phyloP scores from a whole-genome alignment of 2,888 invertebrate genomes.

The Cepaea hortensis region DNA sequence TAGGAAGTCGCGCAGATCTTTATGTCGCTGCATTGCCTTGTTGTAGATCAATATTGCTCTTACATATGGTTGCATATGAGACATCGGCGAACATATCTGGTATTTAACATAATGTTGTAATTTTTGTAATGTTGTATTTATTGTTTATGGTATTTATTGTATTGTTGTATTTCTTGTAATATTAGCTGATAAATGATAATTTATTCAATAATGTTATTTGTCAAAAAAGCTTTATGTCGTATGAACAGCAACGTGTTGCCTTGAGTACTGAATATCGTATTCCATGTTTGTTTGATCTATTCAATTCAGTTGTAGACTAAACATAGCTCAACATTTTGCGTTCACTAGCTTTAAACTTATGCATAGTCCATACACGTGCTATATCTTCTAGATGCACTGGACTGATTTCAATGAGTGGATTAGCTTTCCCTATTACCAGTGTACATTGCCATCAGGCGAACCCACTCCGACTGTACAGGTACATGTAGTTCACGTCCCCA shows the following conservation, averaged over 20 bases:
- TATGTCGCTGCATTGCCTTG: not conserved
- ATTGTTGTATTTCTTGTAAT: slow-evolving; percentile 19
- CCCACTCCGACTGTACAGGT: too few relatives aligned
- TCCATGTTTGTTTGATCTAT: not conserved
- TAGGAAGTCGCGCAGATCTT: not conserved
- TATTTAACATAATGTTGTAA: slow-evolving; percentile 15
- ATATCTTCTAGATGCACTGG: too few relatives aligned
- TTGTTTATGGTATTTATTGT: slow-evolving; percentile 11
- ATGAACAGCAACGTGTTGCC: not conserved
- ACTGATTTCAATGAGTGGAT: too few relatives aligned
- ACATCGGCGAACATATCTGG: not conserved
- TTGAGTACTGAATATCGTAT: too few relatives aligned
- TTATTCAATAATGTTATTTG: not conserved
- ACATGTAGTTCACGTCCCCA: too few relatives aligned
- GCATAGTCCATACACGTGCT: too few relatives aligned
- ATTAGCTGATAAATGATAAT: not conserved
- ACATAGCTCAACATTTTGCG: too few relatives aligned
- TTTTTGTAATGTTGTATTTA: slow-evolving; percentile 11
- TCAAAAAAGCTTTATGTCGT: not conserved
- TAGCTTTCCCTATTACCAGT: too few relatives aligned
- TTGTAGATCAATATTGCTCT: slow-evolving; percentile 7
- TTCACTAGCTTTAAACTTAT: too few relatives aligned
- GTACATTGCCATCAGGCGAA: too few relatives aligned
- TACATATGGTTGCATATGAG: not conserved
- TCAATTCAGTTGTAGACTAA: too few relatives aligned